These are phyloP conservation scores for Nemapogon koenigi DNA, from an alignment of 2,888 invertebrate species.

Conservation along the genomic window DNA sequence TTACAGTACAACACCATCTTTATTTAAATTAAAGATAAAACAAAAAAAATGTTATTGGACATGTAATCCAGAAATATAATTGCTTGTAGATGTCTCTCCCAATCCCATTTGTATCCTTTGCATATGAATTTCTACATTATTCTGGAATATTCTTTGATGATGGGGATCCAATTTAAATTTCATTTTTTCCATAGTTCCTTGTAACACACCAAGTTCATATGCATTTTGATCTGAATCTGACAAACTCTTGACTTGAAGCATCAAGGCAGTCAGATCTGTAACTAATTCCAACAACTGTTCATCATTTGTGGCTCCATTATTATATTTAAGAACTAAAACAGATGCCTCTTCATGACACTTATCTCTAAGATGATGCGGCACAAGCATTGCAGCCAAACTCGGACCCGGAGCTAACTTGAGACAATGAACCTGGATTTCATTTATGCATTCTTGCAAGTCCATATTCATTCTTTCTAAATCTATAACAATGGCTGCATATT, in stretches of 20 bases:
- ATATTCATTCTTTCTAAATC: constrained; percentile 91
- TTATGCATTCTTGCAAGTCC: constrained; percentile 84
- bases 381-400: constrained; percentile 84
- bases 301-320: constrained; percentile 66
- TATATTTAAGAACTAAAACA: constrained; percentile 78
- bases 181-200: constrained; percentile 91
- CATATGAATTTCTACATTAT: constrained; percentile 90
- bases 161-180: constrained; percentile 77
- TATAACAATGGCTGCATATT: constrained; percentile 87
- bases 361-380: constrained; percentile 86
- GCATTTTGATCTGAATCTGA: constrained; percentile 85
- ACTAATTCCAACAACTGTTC: constrained; percentile 78
- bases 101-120: constrained; percentile 85
- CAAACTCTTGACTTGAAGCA: constrained; percentile 84
- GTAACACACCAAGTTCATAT: constrained; percentile 87
- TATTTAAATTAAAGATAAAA: too few relatives aligned
- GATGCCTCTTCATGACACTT: constrained; percentile 86
- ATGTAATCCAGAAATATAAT: constrained; percentile 12
- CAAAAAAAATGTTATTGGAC: neutral
- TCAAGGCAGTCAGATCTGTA: constrained; percentile 86
- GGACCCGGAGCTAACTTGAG: constrained; percentile 89
- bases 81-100: constrained; percentile 41
- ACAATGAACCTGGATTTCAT: constrained; percentile 83
- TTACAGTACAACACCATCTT: too few relatives aligned
- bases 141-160: constrained; percentile 82